Conservation (phyloP, 2,888 invertebrate genomes). For the Lithophane leautieri region DNA sequence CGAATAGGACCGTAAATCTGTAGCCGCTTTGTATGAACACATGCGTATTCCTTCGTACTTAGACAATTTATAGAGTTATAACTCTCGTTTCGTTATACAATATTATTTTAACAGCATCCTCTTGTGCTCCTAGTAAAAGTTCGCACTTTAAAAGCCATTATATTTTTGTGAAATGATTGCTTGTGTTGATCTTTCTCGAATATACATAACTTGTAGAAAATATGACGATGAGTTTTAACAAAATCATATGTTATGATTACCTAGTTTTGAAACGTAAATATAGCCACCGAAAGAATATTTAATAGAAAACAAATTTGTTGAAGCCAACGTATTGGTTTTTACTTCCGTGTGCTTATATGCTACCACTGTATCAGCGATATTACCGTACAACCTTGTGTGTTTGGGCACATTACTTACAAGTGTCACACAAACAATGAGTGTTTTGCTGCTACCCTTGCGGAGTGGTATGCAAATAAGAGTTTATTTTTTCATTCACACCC, state of each 20-base stretch:
- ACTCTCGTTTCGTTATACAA: conserved; percentile 52
- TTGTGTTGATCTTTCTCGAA: conserved; percentile 44
- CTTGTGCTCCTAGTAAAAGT: conserved; percentile 65
- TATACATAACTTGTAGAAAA: conserved; percentile 42
- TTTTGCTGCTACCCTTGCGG: conserved; percentile 60
- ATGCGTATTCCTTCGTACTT: conserved; percentile 42
- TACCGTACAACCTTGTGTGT: conserved; percentile 55
- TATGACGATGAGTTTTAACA: conserved; percentile 47
- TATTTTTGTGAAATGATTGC: conserved; percentile 48
- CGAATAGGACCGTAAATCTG: conserved; percentile 75
- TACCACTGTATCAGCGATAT: conserved; percentile 58
- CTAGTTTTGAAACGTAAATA: conserved; percentile 61
- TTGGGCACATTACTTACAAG: conserved; percentile 57
- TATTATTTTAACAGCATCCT: conserved; percentile 66
- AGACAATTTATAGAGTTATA: conserved; percentile 59
- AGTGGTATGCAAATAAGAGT: conserved; percentile 65
- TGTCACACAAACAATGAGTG: conserved; percentile 59
- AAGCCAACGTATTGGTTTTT: conserved; percentile 63
- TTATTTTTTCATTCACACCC: conserved; percentile 70
- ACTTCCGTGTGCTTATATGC: conserved; percentile 65
- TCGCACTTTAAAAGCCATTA: conserved; percentile 71
- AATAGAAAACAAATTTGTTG: conserved; percentile 58
- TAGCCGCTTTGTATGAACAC: conserved; percentile 57
- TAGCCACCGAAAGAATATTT: conserved; percentile 50
- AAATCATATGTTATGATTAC: conserved; percentile 62